Evolutionary conservation across 2,113 vertebrate genomes (phyloP), one percentile per base, ranked within the genome.

Genomic region (Hipposideros armiger): DNA sequence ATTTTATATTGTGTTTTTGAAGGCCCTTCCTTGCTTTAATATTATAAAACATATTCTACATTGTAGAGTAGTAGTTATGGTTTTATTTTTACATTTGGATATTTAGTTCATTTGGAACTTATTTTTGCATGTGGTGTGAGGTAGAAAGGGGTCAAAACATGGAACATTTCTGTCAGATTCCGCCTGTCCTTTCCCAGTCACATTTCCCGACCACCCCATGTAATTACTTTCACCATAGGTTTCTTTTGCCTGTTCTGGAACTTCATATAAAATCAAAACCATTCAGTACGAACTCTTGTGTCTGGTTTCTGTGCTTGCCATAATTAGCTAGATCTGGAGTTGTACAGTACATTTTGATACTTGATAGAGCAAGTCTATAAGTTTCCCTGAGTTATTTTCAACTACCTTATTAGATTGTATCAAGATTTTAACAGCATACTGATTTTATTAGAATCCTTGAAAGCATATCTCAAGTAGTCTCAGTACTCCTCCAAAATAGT

Each of bases 1-100:
- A 74, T n/a, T 72, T 90, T 83, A 28, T 80, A 17, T 78, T 89
- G 40, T 69, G 19, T 56, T 91, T 93, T 67, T 47, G 74, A 87
- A 84, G 42, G 17, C 14, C 4, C 19, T 47, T 13, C 8, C 62
- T 74, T 76, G 28, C 19, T 81, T 70, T 72, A 22, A 74, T n/a
- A 14, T 56, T 83, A 52, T 50, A 45, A 42, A 64, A 81, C 42
- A 8, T 16, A 69, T 32, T 45, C 17, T 24, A 1, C 10, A 2
- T 82, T 30, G 1, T 26, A 56, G 22, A 32, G 40, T 87, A 50
- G 26, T 14, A 14, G 17, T 66, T 72, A 52, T 19, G 14, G 28
- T 73, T 72, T 82, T 70, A 58, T 47, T 84, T 91, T 91, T 30
- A 40, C 28, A 36, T 84, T 45, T 42, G 22, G 2, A 28, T 42